A percentile compares a stretch with the other conserved stretches of the same genome.
These are phyloP conservation scores for Orthonyx spaldingii DNA, from an alignment of 2,113 vertebrate species.

Conservation along the genomic window DNA sequence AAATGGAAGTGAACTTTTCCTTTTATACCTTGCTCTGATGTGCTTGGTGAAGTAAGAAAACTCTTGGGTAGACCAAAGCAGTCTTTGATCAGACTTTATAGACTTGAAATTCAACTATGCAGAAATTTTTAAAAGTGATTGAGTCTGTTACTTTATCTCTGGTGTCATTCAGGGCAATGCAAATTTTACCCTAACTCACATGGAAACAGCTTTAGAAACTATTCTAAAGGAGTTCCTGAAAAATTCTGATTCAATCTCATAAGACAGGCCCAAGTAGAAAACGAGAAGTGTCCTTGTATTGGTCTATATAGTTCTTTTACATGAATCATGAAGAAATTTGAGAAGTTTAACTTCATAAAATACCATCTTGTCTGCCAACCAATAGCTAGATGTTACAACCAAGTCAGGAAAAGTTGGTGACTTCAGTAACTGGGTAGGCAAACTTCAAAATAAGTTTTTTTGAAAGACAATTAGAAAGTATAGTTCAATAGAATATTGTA, in stretches of 20 bases:
- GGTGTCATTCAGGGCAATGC: neutral
- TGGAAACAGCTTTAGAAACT: neutral
- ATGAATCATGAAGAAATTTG: neutral
- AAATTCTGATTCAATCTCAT: neutral
- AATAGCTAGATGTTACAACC: neutral
- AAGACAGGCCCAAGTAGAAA: neutral
- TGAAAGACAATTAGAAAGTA: neutral
- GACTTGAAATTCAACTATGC: neutral
- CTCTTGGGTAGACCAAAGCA: neutral
- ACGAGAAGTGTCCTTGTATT: neutral
- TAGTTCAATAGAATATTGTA: neutral
- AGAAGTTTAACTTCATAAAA: neutral
- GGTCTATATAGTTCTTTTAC: neutral
- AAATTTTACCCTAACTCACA: neutral
- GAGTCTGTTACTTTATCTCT: neutral
- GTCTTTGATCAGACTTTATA: constrained; percentile 11
- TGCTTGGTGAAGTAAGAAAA: neutral
- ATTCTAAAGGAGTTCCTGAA: neutral
- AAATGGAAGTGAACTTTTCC: neutral
- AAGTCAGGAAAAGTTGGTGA: neutral
- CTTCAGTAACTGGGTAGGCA: neutral
- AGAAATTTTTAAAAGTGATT: neutral
- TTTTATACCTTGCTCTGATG: neutral
- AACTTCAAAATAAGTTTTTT: neutral
- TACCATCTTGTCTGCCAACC: neutral